These are phyloP conservation scores for Meriones psammophilus DNA, from an alignment of 2,797 vertebrate species.

Conservation along the genomic window DNA sequence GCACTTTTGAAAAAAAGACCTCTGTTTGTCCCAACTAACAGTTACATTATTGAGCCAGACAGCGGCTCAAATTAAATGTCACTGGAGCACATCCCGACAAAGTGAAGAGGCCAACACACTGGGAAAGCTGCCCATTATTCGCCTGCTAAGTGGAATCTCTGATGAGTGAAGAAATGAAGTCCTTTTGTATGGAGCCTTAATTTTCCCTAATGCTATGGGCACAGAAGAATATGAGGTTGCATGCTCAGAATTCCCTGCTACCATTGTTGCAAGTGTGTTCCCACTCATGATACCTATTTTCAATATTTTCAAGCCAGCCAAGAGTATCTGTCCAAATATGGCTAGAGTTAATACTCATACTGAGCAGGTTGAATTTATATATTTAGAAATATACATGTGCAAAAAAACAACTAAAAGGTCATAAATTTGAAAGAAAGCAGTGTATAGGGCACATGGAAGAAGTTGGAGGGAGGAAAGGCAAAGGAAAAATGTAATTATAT, in stretches of 20 bases:
- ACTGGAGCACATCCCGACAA: slow-evolving; percentile 10
- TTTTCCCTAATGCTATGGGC: background rate
- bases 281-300: slow-evolving; percentile 11
- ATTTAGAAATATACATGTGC: background rate
- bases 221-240: slow-evolving; percentile 2
- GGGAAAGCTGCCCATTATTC: slow-evolving; percentile 21
- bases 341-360: background rate
- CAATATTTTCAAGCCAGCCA: slow-evolving; percentile 22
- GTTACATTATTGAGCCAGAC: slow-evolving; percentile 19
- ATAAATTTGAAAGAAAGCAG: background rate
- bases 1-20: background rate
- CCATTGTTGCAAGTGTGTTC: background rate
- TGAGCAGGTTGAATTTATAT: background rate
- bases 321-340: slow-evolving; percentile 41
- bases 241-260: background rate
- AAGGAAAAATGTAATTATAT: background rate
- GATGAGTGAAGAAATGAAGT: slow-evolving; percentile 15
- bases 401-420: background rate
- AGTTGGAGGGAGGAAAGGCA: background rate
- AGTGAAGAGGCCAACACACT: slow-evolving; percentile 27
- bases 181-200: background rate
- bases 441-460: background rate
- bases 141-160: background rate
- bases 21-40: background rate
- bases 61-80: slow-evolving; percentile 42